A percentile compares a stretch with the other conserved stretches of the same genome.
Conservation (phyloP, 2,113 vertebrate genomes). For the Gobius niger region DNA sequence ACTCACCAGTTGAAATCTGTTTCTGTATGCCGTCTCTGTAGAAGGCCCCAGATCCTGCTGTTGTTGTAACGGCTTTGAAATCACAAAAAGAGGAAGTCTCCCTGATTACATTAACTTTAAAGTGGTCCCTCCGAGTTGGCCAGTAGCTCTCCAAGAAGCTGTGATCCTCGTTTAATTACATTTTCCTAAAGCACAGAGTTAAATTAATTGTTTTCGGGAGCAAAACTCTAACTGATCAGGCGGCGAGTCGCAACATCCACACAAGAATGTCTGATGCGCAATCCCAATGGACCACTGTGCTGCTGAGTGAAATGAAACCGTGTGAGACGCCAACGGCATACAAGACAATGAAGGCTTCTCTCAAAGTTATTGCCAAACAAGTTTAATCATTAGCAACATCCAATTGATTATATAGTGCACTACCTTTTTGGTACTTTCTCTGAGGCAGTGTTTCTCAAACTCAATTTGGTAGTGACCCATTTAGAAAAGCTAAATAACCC, state of each 20-base stretch:
- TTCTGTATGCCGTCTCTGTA: background rate
- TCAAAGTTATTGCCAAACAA: background rate
- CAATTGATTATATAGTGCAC: background rate
- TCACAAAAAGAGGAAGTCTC: background rate
- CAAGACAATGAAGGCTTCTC: slow-evolving; percentile 5
- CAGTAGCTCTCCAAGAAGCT: background rate
- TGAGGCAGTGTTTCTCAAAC: slow-evolving; percentile 6
- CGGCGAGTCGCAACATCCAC: background rate
- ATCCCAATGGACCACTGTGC: background rate
- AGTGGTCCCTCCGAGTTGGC: slow-evolving; percentile 4
- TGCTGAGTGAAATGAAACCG: background rate
- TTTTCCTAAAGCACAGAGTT: slow-evolving; percentile 6
- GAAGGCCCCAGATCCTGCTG: background rate
- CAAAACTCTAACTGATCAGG: background rate
- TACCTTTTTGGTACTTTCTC: background rate
- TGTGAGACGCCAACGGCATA: background rate
- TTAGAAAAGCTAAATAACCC: slow-evolving; percentile 7
- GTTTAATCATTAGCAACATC: slow-evolving; percentile 12
- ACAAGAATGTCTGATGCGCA: slow-evolving; percentile 4
- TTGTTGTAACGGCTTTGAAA: slow-evolving; percentile 1
- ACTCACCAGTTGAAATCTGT: slow-evolving; percentile 11
- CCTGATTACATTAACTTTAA: slow-evolving; percentile 4
- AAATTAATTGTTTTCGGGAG: slow-evolving; percentile 4
- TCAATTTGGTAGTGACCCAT: slow-evolving; percentile 8
- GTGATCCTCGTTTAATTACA: slow-evolving; percentile 9